Evolutionary conservation across 2,888 invertebrate genomes (phyloP).

Genomic region (Coecobrya sp.): DNA sequence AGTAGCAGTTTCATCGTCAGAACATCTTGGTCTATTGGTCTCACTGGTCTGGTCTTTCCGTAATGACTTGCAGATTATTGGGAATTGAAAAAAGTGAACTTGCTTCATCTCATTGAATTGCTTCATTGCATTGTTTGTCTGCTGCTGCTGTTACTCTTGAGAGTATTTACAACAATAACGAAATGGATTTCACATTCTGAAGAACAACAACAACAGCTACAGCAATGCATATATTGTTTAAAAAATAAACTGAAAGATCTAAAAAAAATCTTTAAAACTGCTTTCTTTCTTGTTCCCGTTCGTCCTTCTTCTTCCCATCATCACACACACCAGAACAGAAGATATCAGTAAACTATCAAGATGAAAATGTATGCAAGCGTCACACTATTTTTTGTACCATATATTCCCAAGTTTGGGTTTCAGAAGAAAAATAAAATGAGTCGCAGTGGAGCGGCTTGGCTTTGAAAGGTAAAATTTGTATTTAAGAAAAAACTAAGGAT

Average conservation of each 20-base stretch:
- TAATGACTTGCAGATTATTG: slow-evolving; percentile 81
- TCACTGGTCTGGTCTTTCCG: background rate
- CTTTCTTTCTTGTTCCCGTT: background rate
- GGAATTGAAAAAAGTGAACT: slow-evolving; percentile 73
- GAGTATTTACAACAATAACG: background rate
- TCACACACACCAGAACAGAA: background rate
- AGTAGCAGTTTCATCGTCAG: slow-evolving; percentile 5
- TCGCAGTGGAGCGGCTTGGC: background rate
- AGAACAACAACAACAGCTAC: background rate
- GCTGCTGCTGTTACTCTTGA: too few species aligned
- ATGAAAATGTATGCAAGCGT: too few species aligned
- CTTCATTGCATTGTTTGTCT: background rate
- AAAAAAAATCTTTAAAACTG: background rate
- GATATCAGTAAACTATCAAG: too few species aligned
- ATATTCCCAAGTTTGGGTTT: too few species aligned
- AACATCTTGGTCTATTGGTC: background rate
- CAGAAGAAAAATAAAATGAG: too few species aligned
- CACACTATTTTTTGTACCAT: too few species aligned
- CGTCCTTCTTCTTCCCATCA: background rate
- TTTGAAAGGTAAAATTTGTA: background rate
- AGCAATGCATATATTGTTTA: background rate
- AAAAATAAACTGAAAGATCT: background rate
- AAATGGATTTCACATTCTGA: background rate
- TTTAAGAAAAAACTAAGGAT: too few species aligned
- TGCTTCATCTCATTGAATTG: slow-evolving; percentile 19